Percentiles rank a stretch among this genome's conserved stretches.
phyloP scores from a whole-genome alignment of 2,888 invertebrate genomes.

The Hipparchia semele region DNA sequence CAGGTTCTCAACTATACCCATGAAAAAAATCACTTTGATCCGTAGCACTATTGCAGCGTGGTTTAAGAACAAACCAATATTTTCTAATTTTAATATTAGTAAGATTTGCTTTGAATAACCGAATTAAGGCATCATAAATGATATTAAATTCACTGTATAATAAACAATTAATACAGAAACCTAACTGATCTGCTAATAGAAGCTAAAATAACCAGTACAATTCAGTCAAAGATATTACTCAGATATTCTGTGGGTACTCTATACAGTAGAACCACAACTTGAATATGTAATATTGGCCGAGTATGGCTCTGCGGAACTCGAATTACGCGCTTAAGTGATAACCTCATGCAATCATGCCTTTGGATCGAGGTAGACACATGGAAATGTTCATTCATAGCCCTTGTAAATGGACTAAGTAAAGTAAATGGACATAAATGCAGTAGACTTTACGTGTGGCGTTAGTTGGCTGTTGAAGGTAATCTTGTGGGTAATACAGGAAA shows the following conservation, averaged over 20 bases:
- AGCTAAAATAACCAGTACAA: background rate
- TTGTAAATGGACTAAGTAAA: constrained; percentile 9
- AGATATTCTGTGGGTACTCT: constrained; percentile 14
- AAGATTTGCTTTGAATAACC: too few relatives aligned
- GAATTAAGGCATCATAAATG: too few relatives aligned
- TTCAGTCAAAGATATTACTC: constrained; percentile 8
- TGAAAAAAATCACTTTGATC: too few relatives aligned
- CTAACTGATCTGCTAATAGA: background rate
- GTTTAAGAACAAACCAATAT: too few relatives aligned
- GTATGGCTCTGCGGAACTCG: constrained; percentile 16
- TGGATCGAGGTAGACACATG: constrained; percentile 19
- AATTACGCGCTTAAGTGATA: constrained; percentile 25
- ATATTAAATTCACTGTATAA: too few relatives aligned
- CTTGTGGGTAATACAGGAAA: background rate
- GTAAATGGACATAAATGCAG: constrained; percentile 4
- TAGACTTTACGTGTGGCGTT: background rate
- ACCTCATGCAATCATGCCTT: constrained; percentile 24
- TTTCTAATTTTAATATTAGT: too few relatives aligned
- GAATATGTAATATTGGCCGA: constrained; percentile 25
- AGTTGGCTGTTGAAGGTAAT: background rate
- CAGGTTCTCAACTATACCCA: too few relatives aligned
- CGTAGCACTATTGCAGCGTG: too few relatives aligned
- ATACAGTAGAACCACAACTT: constrained; percentile 14
- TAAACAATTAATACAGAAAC: background rate
- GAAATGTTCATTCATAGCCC: constrained; percentile 18